These are phyloP conservation scores for Mesorhabditis spiculigera DNA, from an alignment of 2,888 invertebrate genomes.

Conservation along the genomic window DNA sequence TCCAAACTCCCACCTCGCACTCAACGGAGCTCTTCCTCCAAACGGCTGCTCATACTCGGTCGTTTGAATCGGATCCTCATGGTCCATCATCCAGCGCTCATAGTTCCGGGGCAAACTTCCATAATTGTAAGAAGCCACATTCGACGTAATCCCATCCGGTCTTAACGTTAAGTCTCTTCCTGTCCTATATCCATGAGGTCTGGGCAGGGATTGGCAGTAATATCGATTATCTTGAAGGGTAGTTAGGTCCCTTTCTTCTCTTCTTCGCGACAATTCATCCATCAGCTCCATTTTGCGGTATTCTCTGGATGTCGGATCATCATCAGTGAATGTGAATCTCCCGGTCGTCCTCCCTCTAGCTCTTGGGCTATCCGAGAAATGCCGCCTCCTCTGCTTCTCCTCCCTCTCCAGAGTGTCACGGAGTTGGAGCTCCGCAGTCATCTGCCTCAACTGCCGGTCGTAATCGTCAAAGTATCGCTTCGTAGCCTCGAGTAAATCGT, in stretches of 20 bases:
- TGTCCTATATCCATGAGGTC: neutral
- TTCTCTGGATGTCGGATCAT: slow-evolving; percentile 65
- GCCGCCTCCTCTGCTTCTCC: slow-evolving; percentile 15
- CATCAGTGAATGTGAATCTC: slow-evolving; percentile 60
- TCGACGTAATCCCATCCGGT: slow-evolving; percentile 15
- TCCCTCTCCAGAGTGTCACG: slow-evolving; percentile 11
- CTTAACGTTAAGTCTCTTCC: neutral
- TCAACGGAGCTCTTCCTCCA: slow-evolving; percentile 21
- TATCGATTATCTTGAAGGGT: neutral
- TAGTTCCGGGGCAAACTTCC: slow-evolving; percentile 53
- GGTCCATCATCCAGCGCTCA: slow-evolving; percentile 37
- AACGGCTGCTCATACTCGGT: slow-evolving; percentile 41
- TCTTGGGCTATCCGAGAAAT: slow-evolving; percentile 35
- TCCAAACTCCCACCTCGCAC: slow-evolving; percentile 1
- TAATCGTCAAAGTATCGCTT: slow-evolving; percentile 51
- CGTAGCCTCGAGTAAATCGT: slow-evolving; percentile 47
- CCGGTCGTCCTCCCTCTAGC: neutral
- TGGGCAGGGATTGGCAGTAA: neutral
- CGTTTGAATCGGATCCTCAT: slow-evolving; percentile 31
- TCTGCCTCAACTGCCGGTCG: slow-evolving; percentile 45
- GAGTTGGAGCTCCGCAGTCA: slow-evolving; percentile 14
- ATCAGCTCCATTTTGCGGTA: slow-evolving; percentile 66
- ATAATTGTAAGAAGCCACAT: slow-evolving; percentile 34
- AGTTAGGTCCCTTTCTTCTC: slow-evolving; percentile 61
- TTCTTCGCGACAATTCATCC: slow-evolving; percentile 68